Percentiles rank a stretch among this genome's conserved stretches.
These are phyloP conservation scores for Nesometra sesokonis DNA, from an alignment of 35 echinoderm and acorn worm genomes.

Conservation along the genomic window DNA sequence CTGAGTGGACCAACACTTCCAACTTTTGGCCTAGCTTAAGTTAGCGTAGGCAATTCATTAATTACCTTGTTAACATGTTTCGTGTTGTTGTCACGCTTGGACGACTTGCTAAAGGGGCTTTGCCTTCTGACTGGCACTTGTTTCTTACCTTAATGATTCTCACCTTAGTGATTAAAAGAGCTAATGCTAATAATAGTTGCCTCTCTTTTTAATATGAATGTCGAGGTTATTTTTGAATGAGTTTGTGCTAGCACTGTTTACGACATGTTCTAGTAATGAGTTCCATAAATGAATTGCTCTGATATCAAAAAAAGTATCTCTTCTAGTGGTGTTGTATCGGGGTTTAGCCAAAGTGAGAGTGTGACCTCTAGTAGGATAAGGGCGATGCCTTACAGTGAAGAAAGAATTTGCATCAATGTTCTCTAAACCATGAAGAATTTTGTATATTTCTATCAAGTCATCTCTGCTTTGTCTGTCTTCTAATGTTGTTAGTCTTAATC, in stretches of 20 bases:
- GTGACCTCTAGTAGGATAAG: not conserved
- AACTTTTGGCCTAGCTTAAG: too few species aligned
- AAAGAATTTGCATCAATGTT: not conserved
- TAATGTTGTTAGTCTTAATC: not conserved
- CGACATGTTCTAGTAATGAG: not conserved
- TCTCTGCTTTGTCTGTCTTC: constrained; percentile 34
- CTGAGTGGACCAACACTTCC: too few species aligned
- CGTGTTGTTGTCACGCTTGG: too few species aligned
- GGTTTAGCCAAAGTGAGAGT: not conserved
- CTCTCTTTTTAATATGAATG: not conserved
- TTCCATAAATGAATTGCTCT: not conserved
- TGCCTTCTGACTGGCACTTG: too few species aligned
- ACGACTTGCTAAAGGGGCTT: too few species aligned
- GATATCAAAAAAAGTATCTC: not conserved
- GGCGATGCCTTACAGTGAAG: not conserved
- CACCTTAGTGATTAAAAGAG: not conserved
- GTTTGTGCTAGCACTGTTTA: not conserved
- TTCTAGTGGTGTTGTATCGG: not conserved
- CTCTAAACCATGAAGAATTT: constrained; percentile 17
- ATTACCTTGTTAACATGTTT: too few species aligned
- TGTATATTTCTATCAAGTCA: constrained; percentile 25
- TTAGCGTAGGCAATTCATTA: too few species aligned
- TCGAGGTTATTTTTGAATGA: not conserved
- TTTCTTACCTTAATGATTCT: not conserved
- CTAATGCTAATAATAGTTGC: not conserved